Percentiles rank a stretch among this genome's conserved stretches.
Evolutionary conservation across 2,113 vertebrate species (phyloP).

Genomic region (Dipodomys ordii): DNA sequence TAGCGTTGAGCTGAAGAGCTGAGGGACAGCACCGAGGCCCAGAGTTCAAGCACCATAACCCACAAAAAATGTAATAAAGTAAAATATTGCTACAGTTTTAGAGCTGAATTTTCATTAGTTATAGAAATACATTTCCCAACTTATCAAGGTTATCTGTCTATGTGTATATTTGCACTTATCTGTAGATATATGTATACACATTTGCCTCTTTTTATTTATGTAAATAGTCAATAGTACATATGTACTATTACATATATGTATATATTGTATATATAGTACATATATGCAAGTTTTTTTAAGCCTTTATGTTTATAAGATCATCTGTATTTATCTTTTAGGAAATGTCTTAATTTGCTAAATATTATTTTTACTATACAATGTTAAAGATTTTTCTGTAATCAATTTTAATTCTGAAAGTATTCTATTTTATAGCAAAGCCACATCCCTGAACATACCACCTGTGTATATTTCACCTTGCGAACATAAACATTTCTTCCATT

Average conservation of each 20-base stretch:
- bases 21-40: no score
- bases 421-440: not conserved
- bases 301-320: not conserved
- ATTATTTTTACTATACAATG: not conserved
- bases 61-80: no score
- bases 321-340: not conserved
- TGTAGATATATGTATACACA: not conserved
- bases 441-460: not conserved
- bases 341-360: not conserved
- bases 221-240: no score
- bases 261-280: no score
- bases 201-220: no score
- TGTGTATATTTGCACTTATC: not conserved
- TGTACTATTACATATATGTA: no score
- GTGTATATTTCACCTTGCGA: not conserved
- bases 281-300: not conserved
- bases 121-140: not conserved
- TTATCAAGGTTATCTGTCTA: not conserved
- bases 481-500: not conserved
- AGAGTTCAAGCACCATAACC: no score
- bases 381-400: not conserved
- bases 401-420: not conserved
- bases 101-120: not conserved
- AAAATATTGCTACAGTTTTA: conserved; percentile 32
- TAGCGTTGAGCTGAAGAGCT: no score